Conservation (phyloP, 1,140 invertebrate species). For the Mycetomoellerius zeteki region DNA sequence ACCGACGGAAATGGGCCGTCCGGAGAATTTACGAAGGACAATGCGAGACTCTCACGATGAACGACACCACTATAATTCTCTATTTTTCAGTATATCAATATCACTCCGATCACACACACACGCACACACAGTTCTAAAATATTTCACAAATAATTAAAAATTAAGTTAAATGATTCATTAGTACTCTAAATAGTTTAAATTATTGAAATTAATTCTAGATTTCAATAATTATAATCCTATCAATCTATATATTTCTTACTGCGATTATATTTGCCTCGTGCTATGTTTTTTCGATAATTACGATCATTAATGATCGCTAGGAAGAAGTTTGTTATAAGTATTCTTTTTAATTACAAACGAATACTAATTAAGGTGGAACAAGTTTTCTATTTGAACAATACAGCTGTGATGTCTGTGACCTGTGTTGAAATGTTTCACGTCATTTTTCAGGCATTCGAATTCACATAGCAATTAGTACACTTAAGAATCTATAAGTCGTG, state of each 20-base stretch:
- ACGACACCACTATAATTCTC: background rate
- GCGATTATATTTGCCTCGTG: background rate
- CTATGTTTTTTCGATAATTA: slow-evolving; percentile 6
- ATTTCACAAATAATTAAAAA: background rate
- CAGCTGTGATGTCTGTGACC: too few relatives aligned
- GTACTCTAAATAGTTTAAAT: background rate
- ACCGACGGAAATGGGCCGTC: slow-evolving; percentile 58
- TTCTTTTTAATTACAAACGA: background rate
- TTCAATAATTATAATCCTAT: background rate
- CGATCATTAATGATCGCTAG: background rate
- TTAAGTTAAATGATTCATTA: background rate
- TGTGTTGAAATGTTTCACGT: background rate
- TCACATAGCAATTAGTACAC: background rate
- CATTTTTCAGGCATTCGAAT: background rate
- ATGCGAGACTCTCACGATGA: background rate
- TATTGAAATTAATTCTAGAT: background rate
- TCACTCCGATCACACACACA: background rate
- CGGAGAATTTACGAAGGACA: slow-evolving; percentile 50
- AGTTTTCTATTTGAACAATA: background rate
- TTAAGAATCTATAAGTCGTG: slow-evolving; percentile 7
- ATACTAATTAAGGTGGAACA: slow-evolving; percentile 9
- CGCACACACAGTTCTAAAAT: too few relatives aligned
- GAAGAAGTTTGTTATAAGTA: background rate
- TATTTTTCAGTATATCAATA: background rate
- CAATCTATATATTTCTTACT: background rate